Evolutionary conservation across 2,113 vertebrate genomes (phyloP).

Genomic region (Lycaon pictus): DNA sequence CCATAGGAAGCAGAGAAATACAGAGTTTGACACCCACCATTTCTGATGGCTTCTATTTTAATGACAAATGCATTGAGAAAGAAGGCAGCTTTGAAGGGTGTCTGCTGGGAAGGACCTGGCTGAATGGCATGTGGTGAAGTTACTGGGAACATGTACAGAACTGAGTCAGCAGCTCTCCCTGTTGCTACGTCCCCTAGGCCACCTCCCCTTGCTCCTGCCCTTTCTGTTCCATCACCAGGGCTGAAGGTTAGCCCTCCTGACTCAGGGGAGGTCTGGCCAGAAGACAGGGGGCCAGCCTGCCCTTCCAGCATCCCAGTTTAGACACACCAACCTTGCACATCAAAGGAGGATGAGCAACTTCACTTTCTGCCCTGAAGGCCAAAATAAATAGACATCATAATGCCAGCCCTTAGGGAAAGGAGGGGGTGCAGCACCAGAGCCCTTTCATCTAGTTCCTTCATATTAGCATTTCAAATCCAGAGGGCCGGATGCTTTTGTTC

Average conservation of each 20-base stretch:
- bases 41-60: constrained; percentile 11
- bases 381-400: not conserved
- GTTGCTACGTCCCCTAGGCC: not conserved
- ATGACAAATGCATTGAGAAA: constrained; percentile 48
- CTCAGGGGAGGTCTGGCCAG: not conserved
- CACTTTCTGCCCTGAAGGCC: constrained; percentile 9
- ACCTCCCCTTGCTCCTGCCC: not conserved
- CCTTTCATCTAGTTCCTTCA: not conserved
- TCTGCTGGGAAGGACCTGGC: not conserved
- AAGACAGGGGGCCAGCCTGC: not conserved
- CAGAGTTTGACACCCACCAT: not conserved
- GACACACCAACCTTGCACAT: not conserved
- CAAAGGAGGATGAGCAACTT: not conserved
- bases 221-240: not conserved
- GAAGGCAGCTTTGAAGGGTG: not conserved
- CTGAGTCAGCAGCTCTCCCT: not conserved
- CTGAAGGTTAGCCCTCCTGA: not conserved
- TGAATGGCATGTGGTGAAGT: not conserved
- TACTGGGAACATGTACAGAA: not conserved
- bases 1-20: not conserved
- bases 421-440: not conserved
- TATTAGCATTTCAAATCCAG: constrained; percentile 69
- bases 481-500: constrained; percentile 51
- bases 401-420: not conserved
- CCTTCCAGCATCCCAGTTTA: not conserved